These are phyloP conservation scores for Subanguina moxae DNA, from an alignment of 1,140 invertebrate species.

Conservation along the genomic window DNA sequence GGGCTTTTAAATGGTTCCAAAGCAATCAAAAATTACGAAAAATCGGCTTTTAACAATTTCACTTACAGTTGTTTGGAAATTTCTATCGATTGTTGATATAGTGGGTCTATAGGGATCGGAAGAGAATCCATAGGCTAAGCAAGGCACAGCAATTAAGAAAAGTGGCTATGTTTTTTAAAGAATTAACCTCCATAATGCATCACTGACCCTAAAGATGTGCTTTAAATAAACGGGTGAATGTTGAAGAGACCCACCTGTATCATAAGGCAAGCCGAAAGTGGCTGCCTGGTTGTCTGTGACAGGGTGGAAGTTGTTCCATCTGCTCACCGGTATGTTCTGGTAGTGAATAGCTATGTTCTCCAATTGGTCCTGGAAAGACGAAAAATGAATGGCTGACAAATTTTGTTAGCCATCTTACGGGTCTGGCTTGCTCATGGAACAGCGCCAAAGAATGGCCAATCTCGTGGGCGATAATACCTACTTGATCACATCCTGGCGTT, in stretches of 20 bases:
- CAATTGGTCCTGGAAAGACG: slow-evolving; percentile 10
- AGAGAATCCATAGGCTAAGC: slow-evolving; percentile 49
- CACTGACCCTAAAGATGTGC: slow-evolving; percentile 44
- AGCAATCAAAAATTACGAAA: too few relatives aligned
- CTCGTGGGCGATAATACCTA: slow-evolving; percentile 58
- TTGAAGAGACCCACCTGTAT: slow-evolving; percentile 29
- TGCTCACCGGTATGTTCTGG: slow-evolving; percentile 33
- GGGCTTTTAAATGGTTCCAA: too few relatives aligned
- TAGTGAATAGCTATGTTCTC: slow-evolving; percentile 15
- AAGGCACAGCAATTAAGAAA: too few relatives aligned
- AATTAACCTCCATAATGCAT: slow-evolving; percentile 52
- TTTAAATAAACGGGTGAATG: background rate
- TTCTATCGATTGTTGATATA: slow-evolving; percentile 51
- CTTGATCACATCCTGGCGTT: slow-evolving; percentile 53
- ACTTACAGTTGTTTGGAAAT: slow-evolving; percentile 35
- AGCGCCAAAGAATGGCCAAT: slow-evolving; percentile 55
- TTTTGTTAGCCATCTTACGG: slow-evolving; percentile 45
- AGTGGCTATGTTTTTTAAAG: too few relatives aligned
- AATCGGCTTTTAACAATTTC: too few relatives aligned
- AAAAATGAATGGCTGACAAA: slow-evolving; percentile 26
- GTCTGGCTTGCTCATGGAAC: slow-evolving; percentile 57
- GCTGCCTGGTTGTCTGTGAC: slow-evolving; percentile 45
- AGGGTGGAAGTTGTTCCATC: slow-evolving; percentile 59
- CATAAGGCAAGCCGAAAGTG: slow-evolving; percentile 50
- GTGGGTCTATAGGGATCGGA: slow-evolving; percentile 52